Evolutionary conservation across 2,113 vertebrate species (phyloP).

Genomic region (Tenebrosternarchus preto): DNA sequence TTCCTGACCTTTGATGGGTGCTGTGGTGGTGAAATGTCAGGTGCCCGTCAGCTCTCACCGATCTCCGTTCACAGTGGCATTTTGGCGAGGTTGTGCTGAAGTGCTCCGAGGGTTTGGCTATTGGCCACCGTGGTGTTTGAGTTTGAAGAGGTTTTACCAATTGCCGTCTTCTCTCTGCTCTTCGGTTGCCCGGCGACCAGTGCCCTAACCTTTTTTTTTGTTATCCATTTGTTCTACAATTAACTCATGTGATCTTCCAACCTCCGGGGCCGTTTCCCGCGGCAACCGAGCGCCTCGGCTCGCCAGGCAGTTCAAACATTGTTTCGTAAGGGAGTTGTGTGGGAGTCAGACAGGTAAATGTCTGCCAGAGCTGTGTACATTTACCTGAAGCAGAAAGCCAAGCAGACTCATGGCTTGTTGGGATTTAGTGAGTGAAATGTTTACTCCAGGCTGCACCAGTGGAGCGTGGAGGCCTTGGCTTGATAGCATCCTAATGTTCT

Average conservation of each 20-base stretch:
- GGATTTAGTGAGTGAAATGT: conserved; percentile 53
- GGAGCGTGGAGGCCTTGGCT: conserved; percentile 53
- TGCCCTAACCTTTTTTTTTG: conserved; percentile 32
- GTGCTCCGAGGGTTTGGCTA: no score
- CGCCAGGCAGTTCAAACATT: conserved; percentile 12
- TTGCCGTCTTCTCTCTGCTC: neutral
- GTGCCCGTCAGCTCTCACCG: conserved; percentile 62
- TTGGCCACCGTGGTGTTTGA: conserved; percentile 9
- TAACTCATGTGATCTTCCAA: conserved; percentile 7
- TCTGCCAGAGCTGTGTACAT: conserved; percentile 14
- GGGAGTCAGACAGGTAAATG: conserved; percentile 3
- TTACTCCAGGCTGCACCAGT: conserved; percentile 61
- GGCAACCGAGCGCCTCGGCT: neutral
- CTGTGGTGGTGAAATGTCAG: conserved; percentile 69
- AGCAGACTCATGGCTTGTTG: conserved; percentile 50
- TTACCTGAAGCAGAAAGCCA: conserved; percentile 28
- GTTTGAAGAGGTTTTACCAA: conserved; percentile 10
- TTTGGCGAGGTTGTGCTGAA: conserved; percentile 65
- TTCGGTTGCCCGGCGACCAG: neutral
- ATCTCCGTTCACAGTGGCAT: conserved; percentile 69
- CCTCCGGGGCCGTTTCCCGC: neutral
- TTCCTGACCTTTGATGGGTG: conserved; percentile 64
- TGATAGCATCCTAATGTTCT: conserved; percentile 66
- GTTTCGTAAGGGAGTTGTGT: neutral
- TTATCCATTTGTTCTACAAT: conserved; percentile 35